phyloP scores from a whole-genome alignment of 2,797 vertebrate species.

The Hoplostethus atlanticus region DNA sequence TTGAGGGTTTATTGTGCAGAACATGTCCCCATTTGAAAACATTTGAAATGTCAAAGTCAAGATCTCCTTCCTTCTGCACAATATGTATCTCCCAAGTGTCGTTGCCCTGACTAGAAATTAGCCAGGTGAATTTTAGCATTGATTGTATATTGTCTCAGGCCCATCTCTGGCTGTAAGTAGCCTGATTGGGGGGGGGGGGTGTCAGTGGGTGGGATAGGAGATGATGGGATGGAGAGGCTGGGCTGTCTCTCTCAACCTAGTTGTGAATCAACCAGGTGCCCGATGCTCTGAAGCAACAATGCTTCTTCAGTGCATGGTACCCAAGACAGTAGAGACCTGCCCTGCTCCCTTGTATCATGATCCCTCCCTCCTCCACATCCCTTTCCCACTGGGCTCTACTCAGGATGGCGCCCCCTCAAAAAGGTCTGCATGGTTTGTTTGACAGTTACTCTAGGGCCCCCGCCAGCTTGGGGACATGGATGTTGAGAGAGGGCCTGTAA shows the following conservation, averaged over 20 bases:
- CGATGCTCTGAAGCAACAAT: slow-evolving; percentile 82
- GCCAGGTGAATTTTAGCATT: slow-evolving; percentile 44
- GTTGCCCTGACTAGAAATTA: slow-evolving; percentile 46
- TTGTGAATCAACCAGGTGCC: slow-evolving; percentile 81
- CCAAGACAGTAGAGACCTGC: slow-evolving; percentile 88
- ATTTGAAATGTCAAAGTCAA: slow-evolving; percentile 21
- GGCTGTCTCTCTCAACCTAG: slow-evolving; percentile 33
- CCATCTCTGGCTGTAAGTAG: slow-evolving; percentile 68
- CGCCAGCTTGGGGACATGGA: slow-evolving; percentile 90
- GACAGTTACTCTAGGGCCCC: slow-evolving; percentile 79
- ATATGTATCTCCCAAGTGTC: slow-evolving; percentile 60
- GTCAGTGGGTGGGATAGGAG: slow-evolving; percentile 54
- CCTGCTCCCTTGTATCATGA: slow-evolving; percentile 36
- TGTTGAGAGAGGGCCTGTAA: slow-evolving; percentile 92
- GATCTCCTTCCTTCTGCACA: slow-evolving; percentile 21
- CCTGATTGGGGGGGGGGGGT: slow-evolving; percentile 64
- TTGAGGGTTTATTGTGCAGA: slow-evolving; percentile 37
- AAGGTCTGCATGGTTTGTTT: slow-evolving; percentile 95
- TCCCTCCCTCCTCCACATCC: slow-evolving; percentile 19
- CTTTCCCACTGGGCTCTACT: slow-evolving; percentile 88
- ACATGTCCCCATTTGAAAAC: slow-evolving; percentile 24
- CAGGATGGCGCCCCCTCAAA: slow-evolving; percentile 83
- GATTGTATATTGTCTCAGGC: slow-evolving; percentile 47
- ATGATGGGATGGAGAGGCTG: slow-evolving; percentile 41
- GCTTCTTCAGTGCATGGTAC: slow-evolving; percentile 92